phyloP scores from a whole-genome alignment of 2,888 invertebrate species.

The Lasioglossum lativentre region DNA sequence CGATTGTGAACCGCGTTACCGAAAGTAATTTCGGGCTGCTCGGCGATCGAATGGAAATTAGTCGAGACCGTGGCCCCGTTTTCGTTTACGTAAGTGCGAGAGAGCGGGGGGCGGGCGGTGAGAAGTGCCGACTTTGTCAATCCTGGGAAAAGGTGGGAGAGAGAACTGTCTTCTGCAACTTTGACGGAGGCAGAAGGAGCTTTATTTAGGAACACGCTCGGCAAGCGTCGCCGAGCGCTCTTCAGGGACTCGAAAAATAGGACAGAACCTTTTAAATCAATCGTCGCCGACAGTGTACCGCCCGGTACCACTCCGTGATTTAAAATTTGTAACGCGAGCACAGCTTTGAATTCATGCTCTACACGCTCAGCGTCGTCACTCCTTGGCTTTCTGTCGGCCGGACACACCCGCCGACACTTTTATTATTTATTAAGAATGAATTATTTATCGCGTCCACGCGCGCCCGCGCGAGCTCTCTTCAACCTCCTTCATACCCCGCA shows the following conservation, averaged over 20 bases:
- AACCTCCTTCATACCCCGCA: neutral
- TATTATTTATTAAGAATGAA: constrained; percentile 52
- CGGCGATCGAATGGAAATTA: constrained; percentile 25
- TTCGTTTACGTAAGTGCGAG: neutral
- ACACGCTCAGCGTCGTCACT: neutral
- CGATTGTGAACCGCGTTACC: constrained; percentile 1
- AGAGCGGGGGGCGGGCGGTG: neutral
- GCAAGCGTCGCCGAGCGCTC: constrained; percentile 46
- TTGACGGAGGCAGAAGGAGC: constrained; percentile 39
- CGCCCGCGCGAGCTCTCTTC: neutral
- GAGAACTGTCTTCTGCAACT: constrained; percentile 27
- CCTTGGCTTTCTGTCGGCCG: neutral
- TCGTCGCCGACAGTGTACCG: constrained; percentile 40
- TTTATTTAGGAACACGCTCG: constrained; percentile 51
- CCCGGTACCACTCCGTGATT: constrained; percentile 34
- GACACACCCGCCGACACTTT: constrained; percentile 19
- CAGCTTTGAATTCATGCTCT: constrained; percentile 23
- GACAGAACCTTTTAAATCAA: constrained; percentile 62
- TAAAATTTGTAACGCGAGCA: constrained; percentile 37
- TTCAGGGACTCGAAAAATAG: constrained; percentile 55
- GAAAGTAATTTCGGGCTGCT: neutral
- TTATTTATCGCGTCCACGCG: constrained; percentile 44
- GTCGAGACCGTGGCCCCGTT: constrained; percentile 12
- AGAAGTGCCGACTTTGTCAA: constrained; percentile 19
- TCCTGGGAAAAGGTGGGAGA: neutral